These are phyloP conservation scores for Eulemur coronatus DNA, from an alignment of 2,797 vertebrate genomes.

Conservation along the genomic window DNA sequence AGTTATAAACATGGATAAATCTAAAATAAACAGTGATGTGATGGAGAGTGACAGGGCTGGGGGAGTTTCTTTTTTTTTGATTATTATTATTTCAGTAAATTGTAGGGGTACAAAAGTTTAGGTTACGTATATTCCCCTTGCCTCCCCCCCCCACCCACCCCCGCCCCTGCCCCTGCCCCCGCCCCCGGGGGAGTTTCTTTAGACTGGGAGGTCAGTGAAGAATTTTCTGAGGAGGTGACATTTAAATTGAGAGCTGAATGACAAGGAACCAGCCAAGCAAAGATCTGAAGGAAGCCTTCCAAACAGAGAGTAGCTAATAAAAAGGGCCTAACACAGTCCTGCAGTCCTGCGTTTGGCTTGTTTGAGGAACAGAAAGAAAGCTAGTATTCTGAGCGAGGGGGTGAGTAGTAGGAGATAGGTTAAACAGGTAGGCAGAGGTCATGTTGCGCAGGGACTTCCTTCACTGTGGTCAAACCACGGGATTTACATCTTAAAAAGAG, in stretches of 20 bases:
- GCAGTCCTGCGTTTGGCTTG: neutral
- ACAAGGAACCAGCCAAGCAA: neutral
- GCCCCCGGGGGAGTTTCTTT: neutral
- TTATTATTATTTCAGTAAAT: too few species aligned
- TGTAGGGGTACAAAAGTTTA: too few species aligned
- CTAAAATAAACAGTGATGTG: neutral
- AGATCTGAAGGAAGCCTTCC: neutral
- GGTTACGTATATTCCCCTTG: too few species aligned
- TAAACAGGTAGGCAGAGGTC: neutral
- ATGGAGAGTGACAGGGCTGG: neutral
- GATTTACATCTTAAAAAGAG: neutral
- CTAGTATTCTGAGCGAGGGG: neutral
- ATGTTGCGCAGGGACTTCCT: neutral
- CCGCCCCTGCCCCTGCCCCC: too few species aligned
- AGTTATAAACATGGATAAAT: neutral
- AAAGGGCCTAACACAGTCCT: neutral
- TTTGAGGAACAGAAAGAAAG: conserved; percentile 11
- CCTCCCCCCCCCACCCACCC: too few species aligned
- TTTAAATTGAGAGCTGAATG: conserved; percentile 24
- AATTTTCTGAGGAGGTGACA: conserved; percentile 29
- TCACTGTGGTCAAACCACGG: neutral
- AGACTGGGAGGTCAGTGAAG: neutral
- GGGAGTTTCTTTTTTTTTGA: too few species aligned
- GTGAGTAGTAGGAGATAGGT: neutral
- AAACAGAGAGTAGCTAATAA: neutral